phyloP scores from a whole-genome alignment of 2,888 invertebrate genomes.

The Caprella mutica region DNA sequence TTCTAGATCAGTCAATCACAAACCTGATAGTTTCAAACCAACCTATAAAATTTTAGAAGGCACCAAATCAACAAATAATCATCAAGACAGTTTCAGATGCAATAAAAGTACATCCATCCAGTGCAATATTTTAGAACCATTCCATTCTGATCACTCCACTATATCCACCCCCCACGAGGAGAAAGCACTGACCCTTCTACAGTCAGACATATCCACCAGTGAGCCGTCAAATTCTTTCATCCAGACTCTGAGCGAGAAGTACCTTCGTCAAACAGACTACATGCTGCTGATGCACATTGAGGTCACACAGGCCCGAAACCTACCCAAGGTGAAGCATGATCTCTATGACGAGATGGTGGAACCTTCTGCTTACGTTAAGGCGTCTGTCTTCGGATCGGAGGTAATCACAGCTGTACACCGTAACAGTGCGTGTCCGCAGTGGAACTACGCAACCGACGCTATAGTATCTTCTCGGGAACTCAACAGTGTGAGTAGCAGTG shows the following conservation, averaged over 20 bases:
- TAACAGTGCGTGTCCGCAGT: constrained; percentile 16
- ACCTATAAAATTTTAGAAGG: too few species aligned
- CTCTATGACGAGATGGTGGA: constrained; percentile 3
- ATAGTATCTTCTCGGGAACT: constrained; percentile 22
- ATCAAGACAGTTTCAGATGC: too few species aligned
- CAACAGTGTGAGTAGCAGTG: constrained; percentile 11
- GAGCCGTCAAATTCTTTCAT: constrained; percentile 5
- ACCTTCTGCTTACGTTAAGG: constrained; percentile 17
- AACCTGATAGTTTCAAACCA: too few species aligned
- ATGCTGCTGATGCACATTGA: constrained; percentile 19
- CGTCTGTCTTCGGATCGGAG: constrained; percentile 10
- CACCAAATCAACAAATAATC: too few species aligned
- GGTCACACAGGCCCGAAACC: constrained; percentile 18
- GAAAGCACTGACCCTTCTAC: too few species aligned
- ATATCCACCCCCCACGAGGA: too few species aligned
- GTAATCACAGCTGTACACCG: constrained; percentile 16
- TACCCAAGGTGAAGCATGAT: constrained; percentile 13
- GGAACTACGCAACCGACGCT: constrained; percentile 26
- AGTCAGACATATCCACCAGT: too few species aligned
- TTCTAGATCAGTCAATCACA: too few species aligned
- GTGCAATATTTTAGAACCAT: too few species aligned
- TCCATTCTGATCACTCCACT: too few species aligned
- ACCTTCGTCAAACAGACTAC: constrained; percentile 1
- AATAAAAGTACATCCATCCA: too few species aligned
- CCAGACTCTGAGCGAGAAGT: neutral